A percentile compares a stretch with the other conserved stretches of the same genome.
Conservation (phyloP, 2,113 vertebrate species). For the Opisthocomus hoazin region DNA sequence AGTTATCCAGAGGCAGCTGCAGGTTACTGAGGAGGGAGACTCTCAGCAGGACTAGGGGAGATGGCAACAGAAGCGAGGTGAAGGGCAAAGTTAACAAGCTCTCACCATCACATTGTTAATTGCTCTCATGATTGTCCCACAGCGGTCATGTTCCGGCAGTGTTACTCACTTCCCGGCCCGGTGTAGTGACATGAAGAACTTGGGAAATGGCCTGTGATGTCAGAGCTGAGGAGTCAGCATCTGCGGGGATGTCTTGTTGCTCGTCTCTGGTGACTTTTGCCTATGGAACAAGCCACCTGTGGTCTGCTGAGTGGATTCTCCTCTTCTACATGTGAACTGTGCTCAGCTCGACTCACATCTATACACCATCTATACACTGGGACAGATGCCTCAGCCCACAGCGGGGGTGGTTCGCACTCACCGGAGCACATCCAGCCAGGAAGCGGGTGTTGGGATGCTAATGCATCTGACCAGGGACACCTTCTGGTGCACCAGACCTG, state of each 20-base stretch:
- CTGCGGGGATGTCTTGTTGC: neutral
- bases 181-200: neutral
- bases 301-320: neutral
- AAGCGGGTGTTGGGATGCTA: neutral
- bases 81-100: neutral
- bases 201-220: neutral
- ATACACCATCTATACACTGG: rapidly evolving
- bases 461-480: neutral
- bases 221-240: neutral
- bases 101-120: neutral
- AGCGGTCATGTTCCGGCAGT: neutral
- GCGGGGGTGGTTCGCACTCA: rapidly evolving
- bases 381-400: rapidly evolving
- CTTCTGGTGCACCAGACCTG: neutral
- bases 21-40: neutral
- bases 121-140: neutral
- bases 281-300: neutral
- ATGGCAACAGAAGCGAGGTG: neutral
- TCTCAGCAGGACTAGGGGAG: neutral
- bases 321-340: rapidly evolving
- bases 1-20: neutral
- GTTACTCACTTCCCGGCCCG: neutral
- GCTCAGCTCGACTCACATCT: rapidly evolving
- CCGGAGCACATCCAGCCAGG: neutral
- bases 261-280: neutral